Percentiles rank a stretch among this genome's conserved stretches.
Evolutionary conservation across 1,140 invertebrate species (phyloP).

Genomic region (Cydia amplana): DNA sequence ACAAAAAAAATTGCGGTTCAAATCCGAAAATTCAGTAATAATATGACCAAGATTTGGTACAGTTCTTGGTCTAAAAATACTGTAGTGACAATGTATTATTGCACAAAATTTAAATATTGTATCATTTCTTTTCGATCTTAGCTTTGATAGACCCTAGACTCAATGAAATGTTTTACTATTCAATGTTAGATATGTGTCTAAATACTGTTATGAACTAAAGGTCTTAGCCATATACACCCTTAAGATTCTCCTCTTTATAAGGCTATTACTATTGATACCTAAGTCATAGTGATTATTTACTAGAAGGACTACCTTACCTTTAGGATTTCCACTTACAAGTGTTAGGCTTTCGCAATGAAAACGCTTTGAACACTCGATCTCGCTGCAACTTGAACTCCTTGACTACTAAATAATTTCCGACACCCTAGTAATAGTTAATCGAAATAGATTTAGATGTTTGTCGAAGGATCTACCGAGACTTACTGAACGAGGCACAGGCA

Average conservation of each 20-base stretch:
- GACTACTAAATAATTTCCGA: constrained; percentile 53
- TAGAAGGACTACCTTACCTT: constrained; percentile 46
- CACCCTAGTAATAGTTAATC: constrained; percentile 45
- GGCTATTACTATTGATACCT: constrained; percentile 61
- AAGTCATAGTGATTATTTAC: constrained; percentile 69
- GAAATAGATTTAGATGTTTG: constrained; percentile 32
- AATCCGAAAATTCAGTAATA: constrained; percentile 37
- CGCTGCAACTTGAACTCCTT: constrained; percentile 61
- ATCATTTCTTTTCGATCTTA: constrained; percentile 8
- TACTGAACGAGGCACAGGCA: constrained; percentile 48
- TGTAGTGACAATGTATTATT: constrained; percentile 47
- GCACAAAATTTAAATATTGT: constrained; percentile 50
- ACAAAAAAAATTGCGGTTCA: constrained; percentile 24
- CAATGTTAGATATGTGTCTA: constrained; percentile 49
- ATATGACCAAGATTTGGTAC: neutral
- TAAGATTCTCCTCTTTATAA: constrained; percentile 63
- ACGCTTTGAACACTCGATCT: constrained; percentile 70
- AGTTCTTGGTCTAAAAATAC: neutral
- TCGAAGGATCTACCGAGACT: constrained; percentile 25
- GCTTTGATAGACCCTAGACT: constrained; percentile 10
- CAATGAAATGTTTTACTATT: constrained; percentile 29
- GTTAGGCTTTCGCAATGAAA: constrained; percentile 59
- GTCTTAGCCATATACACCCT: constrained; percentile 49
- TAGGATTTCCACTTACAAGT: constrained; percentile 53
- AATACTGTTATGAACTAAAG: constrained; percentile 39